Evolutionary conservation across 2,797 vertebrate genomes (phyloP).

Genomic region (Microctenopoma stevenorrisi): DNA sequence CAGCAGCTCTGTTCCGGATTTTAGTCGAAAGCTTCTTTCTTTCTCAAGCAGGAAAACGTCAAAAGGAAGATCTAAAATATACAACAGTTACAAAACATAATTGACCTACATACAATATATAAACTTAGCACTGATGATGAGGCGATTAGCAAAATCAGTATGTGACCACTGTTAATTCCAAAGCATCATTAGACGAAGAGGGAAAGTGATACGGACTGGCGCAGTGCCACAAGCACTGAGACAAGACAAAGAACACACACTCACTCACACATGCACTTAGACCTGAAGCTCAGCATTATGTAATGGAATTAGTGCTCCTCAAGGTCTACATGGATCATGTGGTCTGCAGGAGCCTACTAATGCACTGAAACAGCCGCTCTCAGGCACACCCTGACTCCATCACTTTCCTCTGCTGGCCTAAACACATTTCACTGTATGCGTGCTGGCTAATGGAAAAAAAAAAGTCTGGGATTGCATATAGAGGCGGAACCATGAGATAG

Average conservation of each 20-base stretch:
- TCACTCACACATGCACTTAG: slow-evolving; percentile 35
- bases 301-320: slow-evolving; percentile 77
- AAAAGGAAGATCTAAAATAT: slow-evolving; percentile 18
- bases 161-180: slow-evolving; percentile 44
- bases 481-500: not conserved
- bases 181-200: slow-evolving; percentile 59
- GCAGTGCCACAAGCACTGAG: slow-evolving; percentile 51
- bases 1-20: slow-evolving; percentile 3
- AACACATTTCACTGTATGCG: slow-evolving; percentile 35
- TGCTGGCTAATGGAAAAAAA: slow-evolving; percentile 36
- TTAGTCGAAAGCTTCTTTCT: slow-evolving; percentile 6
- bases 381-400: slow-evolving; percentile 62
- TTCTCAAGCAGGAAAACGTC: slow-evolving; percentile 1
- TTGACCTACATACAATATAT: slow-evolving; percentile 42
- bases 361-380: slow-evolving; percentile 61
- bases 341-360: slow-evolving; percentile 65
- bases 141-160: slow-evolving; percentile 46
- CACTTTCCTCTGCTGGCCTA: slow-evolving; percentile 44
- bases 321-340: slow-evolving; percentile 67
- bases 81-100: slow-evolving; percentile 26
- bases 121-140: slow-evolving; percentile 12
- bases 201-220: slow-evolving; percentile 64
- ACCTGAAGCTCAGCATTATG: slow-evolving; percentile 63
- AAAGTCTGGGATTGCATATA: slow-evolving; percentile 18
- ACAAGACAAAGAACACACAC: slow-evolving; percentile 33